A percentile compares a stretch with the other conserved stretches of the same genome.
phyloP scores from a whole-genome alignment of 2,888 invertebrate genomes.

The Sphecodes monilicornis region DNA sequence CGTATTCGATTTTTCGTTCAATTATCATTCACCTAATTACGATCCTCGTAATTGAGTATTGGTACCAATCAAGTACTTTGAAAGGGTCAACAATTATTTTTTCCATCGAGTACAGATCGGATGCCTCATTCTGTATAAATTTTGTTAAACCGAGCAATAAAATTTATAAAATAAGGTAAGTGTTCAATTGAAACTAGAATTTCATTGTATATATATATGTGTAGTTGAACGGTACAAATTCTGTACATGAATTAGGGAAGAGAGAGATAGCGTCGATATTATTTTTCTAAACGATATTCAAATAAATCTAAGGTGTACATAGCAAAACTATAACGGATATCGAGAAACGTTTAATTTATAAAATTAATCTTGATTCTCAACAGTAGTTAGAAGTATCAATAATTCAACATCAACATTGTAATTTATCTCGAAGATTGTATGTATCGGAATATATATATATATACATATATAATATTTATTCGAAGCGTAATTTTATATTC shows the following conservation, averaged over 20 bases:
- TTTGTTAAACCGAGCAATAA: slow-evolving; percentile 27
- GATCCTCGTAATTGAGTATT: background rate
- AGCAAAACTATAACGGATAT: background rate
- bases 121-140: slow-evolving; percentile 46
- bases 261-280: slow-evolving; percentile 14
- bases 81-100: slow-evolving; percentile 4
- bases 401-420: slow-evolving; percentile 12
- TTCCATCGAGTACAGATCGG: background rate
- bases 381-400: slow-evolving; percentile 6
- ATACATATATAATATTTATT: background rate
- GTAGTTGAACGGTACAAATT: slow-evolving; percentile 45
- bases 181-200: slow-evolving; percentile 52
- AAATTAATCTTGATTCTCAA: slow-evolving; percentile 16
- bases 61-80: slow-evolving; percentile 14
- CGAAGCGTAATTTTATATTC: slow-evolving; percentile 18
- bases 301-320: slow-evolving; percentile 6
- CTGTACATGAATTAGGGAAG: slow-evolving; percentile 13
- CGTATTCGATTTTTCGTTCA: background rate
- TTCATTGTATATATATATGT: slow-evolving; percentile 27
- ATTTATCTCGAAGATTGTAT: slow-evolving; percentile 20
- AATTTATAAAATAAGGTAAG: slow-evolving; percentile 62
- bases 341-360: background rate
- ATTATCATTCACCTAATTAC: background rate
- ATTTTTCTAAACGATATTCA: slow-evolving; percentile 26
- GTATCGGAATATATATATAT: background rate